Conservation (phyloP, 2,797 vertebrate genomes). For the Lepilemur ruficaudatus region DNA sequence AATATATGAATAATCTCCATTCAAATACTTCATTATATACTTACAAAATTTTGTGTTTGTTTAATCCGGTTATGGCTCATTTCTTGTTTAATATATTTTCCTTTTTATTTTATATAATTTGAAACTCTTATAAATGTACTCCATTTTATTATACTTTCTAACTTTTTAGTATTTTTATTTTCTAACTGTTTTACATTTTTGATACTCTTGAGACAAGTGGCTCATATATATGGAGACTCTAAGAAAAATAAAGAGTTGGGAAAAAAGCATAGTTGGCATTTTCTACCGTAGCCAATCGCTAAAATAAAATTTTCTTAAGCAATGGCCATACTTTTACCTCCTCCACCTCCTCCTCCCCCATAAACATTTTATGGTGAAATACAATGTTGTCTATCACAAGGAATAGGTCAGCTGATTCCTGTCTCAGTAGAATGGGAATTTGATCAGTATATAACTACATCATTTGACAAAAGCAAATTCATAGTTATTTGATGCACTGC, state of each 20-base stretch:
- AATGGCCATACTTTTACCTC: too few relatives aligned
- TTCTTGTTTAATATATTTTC: background rate
- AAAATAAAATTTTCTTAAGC: background rate
- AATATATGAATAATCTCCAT: background rate
- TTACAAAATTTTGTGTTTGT: background rate
- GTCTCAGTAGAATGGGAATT: background rate
- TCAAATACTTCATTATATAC: background rate
- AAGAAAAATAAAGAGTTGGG: background rate
- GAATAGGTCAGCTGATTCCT: background rate
- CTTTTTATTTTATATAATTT: background rate
- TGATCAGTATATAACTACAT: background rate
- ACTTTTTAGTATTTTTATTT: background rate
- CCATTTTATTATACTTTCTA: background rate
- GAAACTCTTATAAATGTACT: background rate
- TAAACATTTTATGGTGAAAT: background rate
- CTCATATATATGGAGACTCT: background rate
- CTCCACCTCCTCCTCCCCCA: rapidly evolving
- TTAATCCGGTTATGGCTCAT: background rate
- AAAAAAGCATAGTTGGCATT: background rate
- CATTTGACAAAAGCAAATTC: background rate
- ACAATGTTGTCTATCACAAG: background rate
- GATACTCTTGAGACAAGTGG: background rate
- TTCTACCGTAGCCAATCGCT: background rate
- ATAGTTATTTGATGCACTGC: background rate
- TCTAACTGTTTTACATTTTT: background rate